Conservation (phyloP, 1,140 invertebrate genomes). For the Homarus americanus region DNA sequence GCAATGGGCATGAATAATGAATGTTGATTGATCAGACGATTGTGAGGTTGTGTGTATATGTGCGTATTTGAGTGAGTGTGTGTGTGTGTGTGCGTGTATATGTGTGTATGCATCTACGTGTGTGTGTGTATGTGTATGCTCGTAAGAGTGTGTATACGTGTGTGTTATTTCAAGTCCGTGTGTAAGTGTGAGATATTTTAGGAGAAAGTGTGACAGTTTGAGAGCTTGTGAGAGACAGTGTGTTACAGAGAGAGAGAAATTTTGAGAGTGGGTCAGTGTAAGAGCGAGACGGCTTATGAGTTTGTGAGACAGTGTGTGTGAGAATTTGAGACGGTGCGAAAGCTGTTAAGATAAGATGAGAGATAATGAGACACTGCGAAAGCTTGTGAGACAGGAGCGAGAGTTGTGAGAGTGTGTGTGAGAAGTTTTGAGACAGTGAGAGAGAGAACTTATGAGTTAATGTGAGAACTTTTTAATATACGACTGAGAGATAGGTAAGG, state of each 20-base stretch:
- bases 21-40: background rate
- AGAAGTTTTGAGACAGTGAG: background rate
- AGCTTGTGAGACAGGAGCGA: slow-evolving; percentile 17
- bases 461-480: too few species aligned
- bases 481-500: too few species aligned
- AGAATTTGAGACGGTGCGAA: background rate
- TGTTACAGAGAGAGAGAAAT: background rate
- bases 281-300: background rate
- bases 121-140: background rate
- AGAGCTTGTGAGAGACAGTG: background rate
- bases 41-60: background rate
- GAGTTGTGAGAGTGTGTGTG: slow-evolving; percentile 20
- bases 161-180: background rate
- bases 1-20: too few species aligned
- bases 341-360: too few species aligned
- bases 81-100: slow-evolving; percentile 6
- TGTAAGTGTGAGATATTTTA: too few species aligned
- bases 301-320: too few species aligned
- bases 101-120: background rate
- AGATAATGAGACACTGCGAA: background rate
- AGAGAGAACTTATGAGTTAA: too few species aligned
- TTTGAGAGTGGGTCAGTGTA: background rate
- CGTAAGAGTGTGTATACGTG: background rate
- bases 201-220: background rate
- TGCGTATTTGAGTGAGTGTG: background rate